Evolutionary conservation across 2,113 vertebrate species (phyloP), one percentile per base, ranked within the genome.

Genomic region (Vimba vimba): DNA sequence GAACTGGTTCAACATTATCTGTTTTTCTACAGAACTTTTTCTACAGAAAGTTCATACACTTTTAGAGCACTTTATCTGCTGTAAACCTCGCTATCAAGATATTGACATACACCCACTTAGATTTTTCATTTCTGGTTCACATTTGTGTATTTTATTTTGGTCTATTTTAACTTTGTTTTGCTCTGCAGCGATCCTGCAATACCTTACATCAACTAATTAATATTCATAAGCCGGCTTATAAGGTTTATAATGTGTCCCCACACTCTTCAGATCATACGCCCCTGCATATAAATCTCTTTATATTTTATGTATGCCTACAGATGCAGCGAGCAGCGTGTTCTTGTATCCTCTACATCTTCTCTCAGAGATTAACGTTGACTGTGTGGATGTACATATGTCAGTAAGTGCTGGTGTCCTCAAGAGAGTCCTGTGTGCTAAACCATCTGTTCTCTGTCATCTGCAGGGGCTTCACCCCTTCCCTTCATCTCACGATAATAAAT

Each of bases 381-480:
- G 21, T 82, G 30, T 82, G 21, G 50, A 57, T 79, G 47, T 59
- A 43, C 36, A n/a, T 57, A 4, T 82, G 45, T 23, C 39, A 68
- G 50, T 60, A 60, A 68, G 45, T 21, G 8, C 64, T 50, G 80
- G 25, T 71, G 62, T 71, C 78, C 50, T 81, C 77, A 6, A 59
- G 80, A 82, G 62, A 25, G 27, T 82, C 15, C 59, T 25, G 76
- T 64, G 75, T 25, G 47, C 75, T 33, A 13, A 68, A 69, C 17
- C 75, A 86, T 73, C 85, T 81, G 50, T 76, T 71, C 77, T 45
- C 66, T 62, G 77, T 81, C 77, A 74, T 73, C 78, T 23, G n/a
- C 36, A 33, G 50, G 30, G 68, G 11, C 76, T 55, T 71, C 39
- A 66, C 30, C 33, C 27, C 6, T 43, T 73, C 33, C 50, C 66